Percentiles rank a stretch among this genome's conserved stretches.
phyloP scores from a whole-genome alignment of 2,888 invertebrate genomes.

The Coelopa pilipes region DNA sequence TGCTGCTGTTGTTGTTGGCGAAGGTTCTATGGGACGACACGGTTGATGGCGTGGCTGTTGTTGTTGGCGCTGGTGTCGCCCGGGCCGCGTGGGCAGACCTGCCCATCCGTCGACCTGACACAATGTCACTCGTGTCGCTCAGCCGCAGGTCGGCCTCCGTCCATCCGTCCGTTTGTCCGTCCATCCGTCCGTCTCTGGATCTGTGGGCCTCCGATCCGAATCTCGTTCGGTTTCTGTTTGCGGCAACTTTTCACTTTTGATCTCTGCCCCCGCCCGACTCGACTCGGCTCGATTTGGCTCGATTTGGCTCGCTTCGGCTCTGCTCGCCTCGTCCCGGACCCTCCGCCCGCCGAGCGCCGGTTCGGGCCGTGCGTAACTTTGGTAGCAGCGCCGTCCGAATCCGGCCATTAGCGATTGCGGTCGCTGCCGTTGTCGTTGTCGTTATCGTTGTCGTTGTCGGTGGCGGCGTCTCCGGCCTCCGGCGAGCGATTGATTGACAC shows the following conservation, averaged over 20 bases:
- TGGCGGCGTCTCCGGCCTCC: too few relatives aligned
- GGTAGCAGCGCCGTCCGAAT: too few relatives aligned
- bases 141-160: neutral
- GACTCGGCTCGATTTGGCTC: too few relatives aligned
- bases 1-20: constrained; percentile 15
- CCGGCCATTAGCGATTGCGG: neutral
- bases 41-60: neutral
- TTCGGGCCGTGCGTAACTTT: too few relatives aligned
- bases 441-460: neutral
- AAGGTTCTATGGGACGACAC: too few relatives aligned
- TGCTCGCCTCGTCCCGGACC: too few relatives aligned
- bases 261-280: neutral
- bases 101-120: constrained; percentile 8
- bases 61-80: neutral
- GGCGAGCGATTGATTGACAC: neutral
- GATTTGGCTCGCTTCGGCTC: too few relatives aligned
- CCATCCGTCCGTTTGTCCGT: neutral
- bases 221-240: neutral
- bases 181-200: neutral
- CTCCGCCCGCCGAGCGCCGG: too few relatives aligned
- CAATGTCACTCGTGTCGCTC: constrained; percentile 2
- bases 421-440: neutral
- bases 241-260: neutral
- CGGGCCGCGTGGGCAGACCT: constrained; percentile 24
- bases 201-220: neutral